Percentiles rank a stretch among this genome's conserved stretches.
These are phyloP conservation scores for Masnerella sp. DNA, from an alignment of 2,888 invertebrate species.

Conservation along the genomic window DNA sequence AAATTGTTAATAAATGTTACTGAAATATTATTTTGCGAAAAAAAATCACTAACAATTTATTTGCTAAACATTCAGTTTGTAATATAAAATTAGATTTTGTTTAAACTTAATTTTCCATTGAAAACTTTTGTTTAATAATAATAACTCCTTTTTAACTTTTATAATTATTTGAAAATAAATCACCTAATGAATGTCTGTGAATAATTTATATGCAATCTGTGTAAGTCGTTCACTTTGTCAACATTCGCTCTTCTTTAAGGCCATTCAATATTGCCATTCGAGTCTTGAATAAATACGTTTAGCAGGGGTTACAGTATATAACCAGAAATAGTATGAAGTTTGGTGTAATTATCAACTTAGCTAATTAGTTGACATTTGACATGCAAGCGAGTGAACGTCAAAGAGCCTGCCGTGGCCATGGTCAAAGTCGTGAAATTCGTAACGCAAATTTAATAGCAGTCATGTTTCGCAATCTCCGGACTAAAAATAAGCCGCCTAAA, in stretches of 20 bases:
- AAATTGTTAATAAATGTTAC: neutral
- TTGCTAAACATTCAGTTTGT: no score
- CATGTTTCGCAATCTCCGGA: slow-evolving; percentile 30
- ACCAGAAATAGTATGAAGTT: slow-evolving; percentile 45
- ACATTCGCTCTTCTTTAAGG: slow-evolving; percentile 29
- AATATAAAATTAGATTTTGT: no score
- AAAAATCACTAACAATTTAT: neutral
- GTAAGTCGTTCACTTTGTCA: neutral
- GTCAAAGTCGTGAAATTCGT: slow-evolving; percentile 43
- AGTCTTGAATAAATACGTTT: slow-evolving; percentile 49
- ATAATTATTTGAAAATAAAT: no score
- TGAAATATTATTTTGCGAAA: neutral
- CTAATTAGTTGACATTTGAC: slow-evolving; percentile 58
- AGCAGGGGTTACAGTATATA: slow-evolving; percentile 38
- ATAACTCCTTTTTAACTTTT: no score
- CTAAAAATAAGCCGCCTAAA: slow-evolving; percentile 42
- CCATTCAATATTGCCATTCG: slow-evolving; percentile 27
- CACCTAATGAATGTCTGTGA: neutral
- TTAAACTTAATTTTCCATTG: no score
- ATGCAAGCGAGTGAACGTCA: slow-evolving; percentile 49
- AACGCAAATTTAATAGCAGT: slow-evolving; percentile 49
- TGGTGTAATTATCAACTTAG: slow-evolving; percentile 54
- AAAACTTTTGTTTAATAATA: no score
- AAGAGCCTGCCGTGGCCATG: slow-evolving; percentile 40
- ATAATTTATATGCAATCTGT: neutral